Evolutionary conservation across 2,888 invertebrate genomes (phyloP), one percentile per base, ranked within the genome.

Genomic region (Eurois occulta): DNA sequence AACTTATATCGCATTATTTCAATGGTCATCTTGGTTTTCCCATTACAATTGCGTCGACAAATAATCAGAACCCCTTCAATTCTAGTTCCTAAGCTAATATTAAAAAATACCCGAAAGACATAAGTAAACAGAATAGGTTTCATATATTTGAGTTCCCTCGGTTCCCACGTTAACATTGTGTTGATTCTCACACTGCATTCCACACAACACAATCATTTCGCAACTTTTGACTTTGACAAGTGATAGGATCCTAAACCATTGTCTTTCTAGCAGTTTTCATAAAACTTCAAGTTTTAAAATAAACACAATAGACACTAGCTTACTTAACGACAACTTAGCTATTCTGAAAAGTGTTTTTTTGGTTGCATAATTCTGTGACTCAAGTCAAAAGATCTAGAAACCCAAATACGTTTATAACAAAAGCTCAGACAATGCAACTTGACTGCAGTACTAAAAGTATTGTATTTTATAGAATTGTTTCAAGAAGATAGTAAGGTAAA

Each of bases 61-160:
- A 79, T 68, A 81, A 77, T 78, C 62, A 80, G 55, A 85, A 84
- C 75, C 82, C 77, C 80, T 77, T 86, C 77, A 81, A 83, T 87
- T 82, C 77, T 81, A 81, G 83, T 81, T 86, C 89, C 89, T 89
- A 91, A 90, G 81, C 88, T 79, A 91, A 91, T 91, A 91, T 91
- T 88, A 81, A 89, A 86, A 87, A 82, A 80, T 80, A 83, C 84
- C 85, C 87, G 77, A 90, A 90, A 87, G 86, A 86, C 84, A 81
- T 89, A 72, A 78, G 86, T 87, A 88, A 90, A 90, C 87, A 89
- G 75, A 88, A 87, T 88, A 87, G 84, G 83, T 74, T 82, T 87
- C 80, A 85, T 88, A 85, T 91, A 87, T 92, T 91, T 90, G 87
- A 88, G 64, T 76, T 84, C 46, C 46, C 74, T 67, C 69, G 82